These are phyloP conservation scores for Drosophila colorata DNA, from an alignment of 2,888 invertebrate genomes.

Conservation along the genomic window DNA sequence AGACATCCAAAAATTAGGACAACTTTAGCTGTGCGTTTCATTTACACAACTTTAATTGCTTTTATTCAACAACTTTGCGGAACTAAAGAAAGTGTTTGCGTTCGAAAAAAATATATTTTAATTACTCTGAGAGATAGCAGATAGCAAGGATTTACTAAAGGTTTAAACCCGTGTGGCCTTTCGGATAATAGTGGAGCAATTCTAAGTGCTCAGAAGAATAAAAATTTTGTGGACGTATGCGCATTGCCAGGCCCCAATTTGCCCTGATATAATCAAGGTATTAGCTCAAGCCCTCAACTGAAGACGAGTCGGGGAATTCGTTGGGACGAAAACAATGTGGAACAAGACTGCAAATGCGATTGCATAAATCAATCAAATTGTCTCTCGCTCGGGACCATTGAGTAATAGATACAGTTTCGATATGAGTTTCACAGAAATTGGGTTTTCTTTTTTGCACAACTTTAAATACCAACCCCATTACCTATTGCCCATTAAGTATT, in stretches of 20 bases:
- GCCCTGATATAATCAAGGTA: slow-evolving; percentile 20
- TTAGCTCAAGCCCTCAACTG: slow-evolving; percentile 3
- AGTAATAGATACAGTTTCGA: slow-evolving; percentile 81
- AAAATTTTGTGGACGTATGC: background rate
- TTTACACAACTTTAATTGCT: too few relatives aligned
- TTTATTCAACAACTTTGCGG: too few relatives aligned
- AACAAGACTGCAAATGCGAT: slow-evolving; percentile 40
- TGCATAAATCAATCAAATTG: slow-evolving; percentile 81
- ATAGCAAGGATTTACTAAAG: too few relatives aligned
- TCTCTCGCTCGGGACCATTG: slow-evolving; percentile 74
- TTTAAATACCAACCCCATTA: slow-evolving; percentile 82
- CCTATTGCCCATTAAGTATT: slow-evolving; percentile 75
- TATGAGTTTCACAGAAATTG: slow-evolving; percentile 74
- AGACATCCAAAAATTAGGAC: too few relatives aligned
- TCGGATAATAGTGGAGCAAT: too few relatives aligned
- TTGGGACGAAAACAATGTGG: slow-evolving; percentile 56
- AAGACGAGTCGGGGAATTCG: slow-evolving; percentile 47
- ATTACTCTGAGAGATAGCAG: too few relatives aligned
- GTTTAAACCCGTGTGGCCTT: too few relatives aligned
- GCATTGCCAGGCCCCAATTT: slow-evolving; percentile 14
- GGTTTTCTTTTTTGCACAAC: slow-evolving; percentile 66
- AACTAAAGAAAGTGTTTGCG: too few relatives aligned
- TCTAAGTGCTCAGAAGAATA: too few relatives aligned
- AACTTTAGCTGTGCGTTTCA: too few relatives aligned
- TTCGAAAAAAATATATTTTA: too few relatives aligned